A percentile compares a stretch with the other conserved stretches of the same genome.
Conservation (phyloP, 2,113 vertebrate species). For the Anhinga rufa region DNA sequence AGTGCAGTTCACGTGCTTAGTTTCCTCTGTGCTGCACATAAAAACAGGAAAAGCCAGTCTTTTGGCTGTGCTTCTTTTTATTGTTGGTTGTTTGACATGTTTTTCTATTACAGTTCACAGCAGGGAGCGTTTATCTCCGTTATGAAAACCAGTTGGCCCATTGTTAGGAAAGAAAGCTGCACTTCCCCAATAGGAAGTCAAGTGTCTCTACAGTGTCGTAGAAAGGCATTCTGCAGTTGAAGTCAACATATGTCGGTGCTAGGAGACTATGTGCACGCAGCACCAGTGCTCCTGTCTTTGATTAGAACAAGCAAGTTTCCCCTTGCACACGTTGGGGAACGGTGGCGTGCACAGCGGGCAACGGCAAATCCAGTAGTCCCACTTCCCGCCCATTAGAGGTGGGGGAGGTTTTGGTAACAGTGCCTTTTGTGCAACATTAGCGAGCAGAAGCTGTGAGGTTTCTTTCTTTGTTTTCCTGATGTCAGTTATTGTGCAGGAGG, state of each 20-base stretch:
- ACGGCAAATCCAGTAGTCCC: not conserved
- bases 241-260: not conserved
- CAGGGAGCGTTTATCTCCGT: slow-evolving; percentile 52
- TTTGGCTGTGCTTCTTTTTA: slow-evolving; percentile 47
- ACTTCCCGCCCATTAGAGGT: not conserved
- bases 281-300: not conserved
- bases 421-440: not conserved
- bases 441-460: not conserved
- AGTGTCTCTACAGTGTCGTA: not conserved
- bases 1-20: slow-evolving; percentile 29
- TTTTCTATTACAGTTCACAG: slow-evolving; percentile 59
- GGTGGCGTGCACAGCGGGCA: not conserved
- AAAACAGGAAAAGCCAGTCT: slow-evolving; percentile 61
- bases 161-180: slow-evolving; percentile 51
- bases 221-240: not conserved
- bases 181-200: slow-evolving; percentile 51
- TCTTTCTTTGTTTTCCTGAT: not conserved
- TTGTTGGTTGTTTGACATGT: slow-evolving; percentile 63
- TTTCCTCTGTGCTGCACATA: slow-evolving; percentile 34
- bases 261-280: not conserved
- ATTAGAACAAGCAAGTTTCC: not conserved
- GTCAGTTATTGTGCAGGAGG: not conserved
- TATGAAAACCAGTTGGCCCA: slow-evolving; percentile 59
- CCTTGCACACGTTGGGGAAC: rapidly evolving
- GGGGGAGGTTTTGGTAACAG: not conserved